phyloP scores from a whole-genome alignment of 2,113 vertebrate species.

The Psilopsiagon aymara region DNA sequence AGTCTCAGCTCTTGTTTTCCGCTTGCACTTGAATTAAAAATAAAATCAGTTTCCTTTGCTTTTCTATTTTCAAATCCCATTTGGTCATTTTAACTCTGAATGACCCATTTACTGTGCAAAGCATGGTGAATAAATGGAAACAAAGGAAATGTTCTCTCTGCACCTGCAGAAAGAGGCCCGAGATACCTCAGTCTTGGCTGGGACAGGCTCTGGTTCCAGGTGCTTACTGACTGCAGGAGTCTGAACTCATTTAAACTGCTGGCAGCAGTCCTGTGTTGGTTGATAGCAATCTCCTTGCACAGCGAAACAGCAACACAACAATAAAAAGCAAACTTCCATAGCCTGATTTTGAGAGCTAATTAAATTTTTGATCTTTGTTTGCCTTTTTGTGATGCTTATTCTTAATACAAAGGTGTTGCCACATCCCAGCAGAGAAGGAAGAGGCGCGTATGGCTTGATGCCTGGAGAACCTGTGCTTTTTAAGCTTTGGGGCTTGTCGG shows the following conservation, averaged over 20 bases:
- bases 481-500: background rate
- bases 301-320: background rate
- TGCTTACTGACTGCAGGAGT: background rate
- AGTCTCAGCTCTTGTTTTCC: background rate
- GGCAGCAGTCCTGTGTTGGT: background rate
- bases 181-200: background rate
- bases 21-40: background rate
- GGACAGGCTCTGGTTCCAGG: background rate
- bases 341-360: background rate
- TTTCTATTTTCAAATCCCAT: background rate
- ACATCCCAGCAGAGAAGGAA: background rate
- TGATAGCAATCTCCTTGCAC: background rate
- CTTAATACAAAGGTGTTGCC: background rate
- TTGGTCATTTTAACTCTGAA: background rate
- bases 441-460: rapidly evolving
- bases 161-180: background rate
- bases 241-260: background rate
- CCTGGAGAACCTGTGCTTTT: background rate
- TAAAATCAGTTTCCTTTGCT: background rate
- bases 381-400: background rate
- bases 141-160: background rate
- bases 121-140: background rate
- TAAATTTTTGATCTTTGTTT: background rate
- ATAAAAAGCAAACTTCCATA: background rate
- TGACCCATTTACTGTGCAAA: rapidly evolving